phyloP scores from a whole-genome alignment of 2,888 invertebrate genomes.

The Abrostola triplasia region DNA sequence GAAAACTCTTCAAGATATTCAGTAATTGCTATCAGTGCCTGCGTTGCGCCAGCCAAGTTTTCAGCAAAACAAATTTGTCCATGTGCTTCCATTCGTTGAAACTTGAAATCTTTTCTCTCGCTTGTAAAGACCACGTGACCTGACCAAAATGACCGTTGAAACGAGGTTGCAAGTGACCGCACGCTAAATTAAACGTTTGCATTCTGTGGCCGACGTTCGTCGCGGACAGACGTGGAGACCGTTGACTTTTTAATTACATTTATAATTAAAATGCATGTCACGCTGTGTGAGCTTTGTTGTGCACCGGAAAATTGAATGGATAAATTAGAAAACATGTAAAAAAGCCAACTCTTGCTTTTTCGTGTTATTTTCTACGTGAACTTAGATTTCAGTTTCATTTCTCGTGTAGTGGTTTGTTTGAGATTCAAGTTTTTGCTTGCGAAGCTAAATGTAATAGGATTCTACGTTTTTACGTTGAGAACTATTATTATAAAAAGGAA shows the following conservation, averaged over 20 bases:
- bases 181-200: conserved; percentile 73
- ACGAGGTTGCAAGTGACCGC: conserved; percentile 68
- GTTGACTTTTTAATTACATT: conserved; percentile 71
- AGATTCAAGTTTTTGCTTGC: conserved; percentile 36
- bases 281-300: conserved; percentile 56
- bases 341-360: conserved; percentile 38
- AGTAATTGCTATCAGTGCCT: not conserved
- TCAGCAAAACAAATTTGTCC: conserved; percentile 9
- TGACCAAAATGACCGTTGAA: conserved; percentile 62
- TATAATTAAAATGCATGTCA: conserved; percentile 73
- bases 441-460: conserved; percentile 18
- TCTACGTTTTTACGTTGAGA: no score
- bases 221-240: conserved; percentile 58
- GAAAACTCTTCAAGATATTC: no score
- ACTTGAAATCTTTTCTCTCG: conserved; percentile 3
- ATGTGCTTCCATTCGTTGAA: not conserved
- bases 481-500: no score
- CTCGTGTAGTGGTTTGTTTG: conserved; percentile 37
- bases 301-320: conserved; percentile 61
- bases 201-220: conserved; percentile 65
- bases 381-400: conserved; percentile 50
- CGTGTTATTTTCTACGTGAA: conserved; percentile 48
- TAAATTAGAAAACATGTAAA: conserved; percentile 53
- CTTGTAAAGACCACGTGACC: conserved; percentile 28
- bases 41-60: not conserved